Conservation (phyloP, 1,140 invertebrate genomes). For the Drosophila trapezifrons region DNA sequence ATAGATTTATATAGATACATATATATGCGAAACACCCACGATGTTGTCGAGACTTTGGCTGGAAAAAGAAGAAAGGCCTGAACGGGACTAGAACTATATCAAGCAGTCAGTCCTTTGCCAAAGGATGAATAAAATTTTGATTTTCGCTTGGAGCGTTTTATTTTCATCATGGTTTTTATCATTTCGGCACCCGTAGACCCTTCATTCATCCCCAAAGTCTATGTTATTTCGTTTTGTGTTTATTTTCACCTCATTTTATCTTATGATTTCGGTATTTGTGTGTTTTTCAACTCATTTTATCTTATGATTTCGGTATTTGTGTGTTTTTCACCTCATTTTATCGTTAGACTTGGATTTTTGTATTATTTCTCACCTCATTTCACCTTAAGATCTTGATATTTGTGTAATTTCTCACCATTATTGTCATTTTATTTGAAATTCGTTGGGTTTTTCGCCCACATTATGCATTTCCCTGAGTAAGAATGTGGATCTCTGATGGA, state of each 20-base stretch:
- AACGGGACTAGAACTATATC: background rate
- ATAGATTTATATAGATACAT: constrained; percentile 8
- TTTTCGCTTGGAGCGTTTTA: constrained; percentile 41
- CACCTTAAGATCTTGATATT: background rate
- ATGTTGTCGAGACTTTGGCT: constrained; percentile 7
- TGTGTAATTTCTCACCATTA: background rate
- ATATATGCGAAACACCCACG: constrained; percentile 2
- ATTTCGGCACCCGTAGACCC: too few species aligned
- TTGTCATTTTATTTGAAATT: background rate
- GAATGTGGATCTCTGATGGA: too few species aligned
- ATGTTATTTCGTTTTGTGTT: too few species aligned
- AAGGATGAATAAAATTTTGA: constrained; percentile 30
- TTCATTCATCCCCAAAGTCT: background rate
- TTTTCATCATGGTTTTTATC: constrained; percentile 14
- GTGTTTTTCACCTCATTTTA: background rate
- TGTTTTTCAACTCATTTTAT: background rate
- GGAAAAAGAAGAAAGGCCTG: background rate
- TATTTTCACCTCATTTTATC: too few species aligned
- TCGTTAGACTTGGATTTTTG: background rate
- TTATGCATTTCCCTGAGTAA: background rate
- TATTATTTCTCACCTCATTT: background rate
- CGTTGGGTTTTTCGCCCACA: background rate
- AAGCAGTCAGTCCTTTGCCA: background rate
- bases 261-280: background rate
- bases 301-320: background rate